phyloP scores from a whole-genome alignment of 2,797 vertebrate species.

The Alectoris magna region DNA sequence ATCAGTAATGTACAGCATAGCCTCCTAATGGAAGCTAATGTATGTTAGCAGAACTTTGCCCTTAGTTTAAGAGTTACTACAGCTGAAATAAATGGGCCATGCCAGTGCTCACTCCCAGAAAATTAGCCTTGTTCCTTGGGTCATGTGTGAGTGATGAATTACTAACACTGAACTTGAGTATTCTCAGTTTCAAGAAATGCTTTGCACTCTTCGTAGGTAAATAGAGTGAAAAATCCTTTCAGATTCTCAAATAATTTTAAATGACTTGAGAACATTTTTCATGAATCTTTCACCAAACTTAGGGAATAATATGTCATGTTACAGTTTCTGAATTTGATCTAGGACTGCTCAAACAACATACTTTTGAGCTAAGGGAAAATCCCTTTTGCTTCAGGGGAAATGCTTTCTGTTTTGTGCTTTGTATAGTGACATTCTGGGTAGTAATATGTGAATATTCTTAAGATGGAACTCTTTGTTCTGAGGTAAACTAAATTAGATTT shows the following conservation, averaged over 20 bases:
- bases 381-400: background rate
- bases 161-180: background rate
- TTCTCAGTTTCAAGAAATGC: background rate
- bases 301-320: background rate
- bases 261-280: background rate
- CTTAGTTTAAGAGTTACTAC: background rate
- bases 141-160: background rate
- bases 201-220: background rate
- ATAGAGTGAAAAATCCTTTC: background rate
- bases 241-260: background rate
- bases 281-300: background rate
- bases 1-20: background rate
- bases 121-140: background rate
- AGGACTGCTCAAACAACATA: background rate
- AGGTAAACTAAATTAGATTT: background rate
- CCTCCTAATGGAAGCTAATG: background rate
- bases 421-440: background rate
- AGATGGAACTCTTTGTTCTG: background rate
- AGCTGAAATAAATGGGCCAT: slow-evolving; percentile 11
- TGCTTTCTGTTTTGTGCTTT: background rate
- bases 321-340: background rate
- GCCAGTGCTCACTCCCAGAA: background rate
- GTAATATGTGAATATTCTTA: background rate
- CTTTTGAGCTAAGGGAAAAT: background rate
- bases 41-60: background rate